Evolutionary conservation across 2,113 vertebrate species (phyloP), one percentile per base, ranked within the genome.

Genomic region (Corynorhinus townsendii): DNA sequence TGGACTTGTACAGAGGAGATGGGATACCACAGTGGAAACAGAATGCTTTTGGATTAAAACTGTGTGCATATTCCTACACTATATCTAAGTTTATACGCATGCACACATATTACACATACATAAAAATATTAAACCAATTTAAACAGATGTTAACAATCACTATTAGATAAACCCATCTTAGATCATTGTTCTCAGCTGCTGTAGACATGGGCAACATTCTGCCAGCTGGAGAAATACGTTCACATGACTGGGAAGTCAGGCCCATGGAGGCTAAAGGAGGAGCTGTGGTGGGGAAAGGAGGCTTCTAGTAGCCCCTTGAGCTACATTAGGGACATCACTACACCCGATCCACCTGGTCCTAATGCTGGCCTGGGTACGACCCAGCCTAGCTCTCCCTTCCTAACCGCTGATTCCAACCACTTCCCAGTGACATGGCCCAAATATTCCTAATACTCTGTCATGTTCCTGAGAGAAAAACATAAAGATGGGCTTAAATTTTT

Each of bases 181-280:
- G 69, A 52, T 88, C 35, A 45, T 64, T 30, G 7, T 45, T 91
- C 62, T 47, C 88, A 16, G 28, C 19, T 85, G 26, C 52, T 69
- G 38, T 30, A 66, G 16, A 71, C 3, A 35, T 45, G 49, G 28
- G 4, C 16, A 64, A 26, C 33, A 59, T 62, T 86, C 40, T 43
- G 22, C 47, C 87, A 64, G 22, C 14, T 79, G 17, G 75, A 76
- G 83, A 62, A 89, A 89, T 75, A 69, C 28, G 49, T 76, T 59
- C 66, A 81, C 76, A 81, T 30, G 66, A 85, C 5, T 22, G 26
- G 40, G 19, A 73, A 79, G 38, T 33, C 22, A 28, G 5, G 59
- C 52, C 45, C 1, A 0, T 5, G 7, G 59, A 45, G 66, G 28
- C 16, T 26, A 47, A 38, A 22, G 11, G n/a, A 59, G 15, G 89